These are phyloP conservation scores for Prunella fulvescens DNA, from an alignment of 2,113 vertebrate genomes.

Conservation along the genomic window DNA sequence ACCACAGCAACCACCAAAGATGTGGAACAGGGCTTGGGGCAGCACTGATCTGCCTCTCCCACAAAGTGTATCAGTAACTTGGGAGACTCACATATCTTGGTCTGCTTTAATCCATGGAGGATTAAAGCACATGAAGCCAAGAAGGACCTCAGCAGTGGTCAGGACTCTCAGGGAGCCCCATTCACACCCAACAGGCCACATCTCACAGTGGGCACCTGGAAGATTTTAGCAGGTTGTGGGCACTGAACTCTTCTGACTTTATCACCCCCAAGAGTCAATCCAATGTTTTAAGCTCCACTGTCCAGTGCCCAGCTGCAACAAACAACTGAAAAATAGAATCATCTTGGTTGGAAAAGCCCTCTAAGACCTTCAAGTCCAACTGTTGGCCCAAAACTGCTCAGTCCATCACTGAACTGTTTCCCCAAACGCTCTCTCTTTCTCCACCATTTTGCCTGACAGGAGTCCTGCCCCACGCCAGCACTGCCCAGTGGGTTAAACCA, in stretches of 20 bases:
- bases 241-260: accelerated
- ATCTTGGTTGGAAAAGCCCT: background rate
- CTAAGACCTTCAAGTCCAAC: background rate
- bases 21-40: background rate
- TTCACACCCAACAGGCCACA: accelerated
- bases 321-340: background rate
- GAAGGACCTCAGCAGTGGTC: background rate
- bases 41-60: background rate
- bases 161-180: background rate
- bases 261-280: background rate
- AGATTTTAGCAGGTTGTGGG: background rate
- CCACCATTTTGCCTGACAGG: accelerated
- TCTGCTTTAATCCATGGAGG: background rate
- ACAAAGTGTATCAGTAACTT: accelerated
- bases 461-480: background rate
- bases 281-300: background rate
- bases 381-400: background rate
- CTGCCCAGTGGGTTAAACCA: background rate
- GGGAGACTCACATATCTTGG: background rate
- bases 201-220: background rate
- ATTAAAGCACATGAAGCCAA: background rate
- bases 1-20: background rate
- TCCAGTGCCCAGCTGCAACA: background rate
- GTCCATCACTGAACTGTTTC: background rate
- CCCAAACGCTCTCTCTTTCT: accelerated